Evolutionary conservation across 2,888 invertebrate genomes (phyloP).

Genomic region (Tigriopus californicus): DNA sequence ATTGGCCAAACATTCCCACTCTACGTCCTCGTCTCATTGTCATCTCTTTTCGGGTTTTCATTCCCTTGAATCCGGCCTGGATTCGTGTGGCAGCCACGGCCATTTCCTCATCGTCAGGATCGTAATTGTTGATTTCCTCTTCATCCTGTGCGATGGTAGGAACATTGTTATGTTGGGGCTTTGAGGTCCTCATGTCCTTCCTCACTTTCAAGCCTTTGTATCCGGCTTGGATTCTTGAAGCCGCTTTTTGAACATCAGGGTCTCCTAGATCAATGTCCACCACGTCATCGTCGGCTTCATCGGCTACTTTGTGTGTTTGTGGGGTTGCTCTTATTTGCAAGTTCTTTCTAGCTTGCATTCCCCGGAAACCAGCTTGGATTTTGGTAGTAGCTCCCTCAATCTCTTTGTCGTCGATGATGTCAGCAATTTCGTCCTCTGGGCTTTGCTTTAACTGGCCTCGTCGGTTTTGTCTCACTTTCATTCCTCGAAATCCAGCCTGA

Average conservation of each 20-base stretch:
- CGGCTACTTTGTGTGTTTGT: not conserved
- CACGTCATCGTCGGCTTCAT: not conserved
- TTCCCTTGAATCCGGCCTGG: slow-evolving; percentile 3
- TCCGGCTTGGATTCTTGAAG: slow-evolving; percentile 5
- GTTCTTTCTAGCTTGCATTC: slow-evolving; percentile 1
- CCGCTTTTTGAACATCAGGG: not conserved
- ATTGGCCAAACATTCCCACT: not conserved
- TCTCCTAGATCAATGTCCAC: slow-evolving; percentile 1
- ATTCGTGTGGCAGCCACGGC: not conserved
- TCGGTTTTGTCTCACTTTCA: slow-evolving; percentile 2
- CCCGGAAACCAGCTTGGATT: slow-evolving; percentile 10
- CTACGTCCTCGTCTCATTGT: not conserved
- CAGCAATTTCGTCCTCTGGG: not conserved
- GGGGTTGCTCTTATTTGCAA: not conserved
- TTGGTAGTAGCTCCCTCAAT: slow-evolving; percentile 1
- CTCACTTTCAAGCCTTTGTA: slow-evolving; percentile 5
- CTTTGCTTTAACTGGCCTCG: not conserved
- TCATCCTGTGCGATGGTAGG: not conserved
- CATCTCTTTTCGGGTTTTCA: not conserved
- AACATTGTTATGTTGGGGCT: no score
- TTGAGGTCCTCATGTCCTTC: not conserved
- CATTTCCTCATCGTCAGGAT: not conserved
- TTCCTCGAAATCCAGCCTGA: slow-evolving; percentile 11
- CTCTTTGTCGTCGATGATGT: not conserved
- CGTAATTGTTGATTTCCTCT: not conserved